These are phyloP conservation scores for Anabacerthia variegaticeps DNA, from an alignment of 2,797 vertebrate species.

Conservation along the genomic window DNA sequence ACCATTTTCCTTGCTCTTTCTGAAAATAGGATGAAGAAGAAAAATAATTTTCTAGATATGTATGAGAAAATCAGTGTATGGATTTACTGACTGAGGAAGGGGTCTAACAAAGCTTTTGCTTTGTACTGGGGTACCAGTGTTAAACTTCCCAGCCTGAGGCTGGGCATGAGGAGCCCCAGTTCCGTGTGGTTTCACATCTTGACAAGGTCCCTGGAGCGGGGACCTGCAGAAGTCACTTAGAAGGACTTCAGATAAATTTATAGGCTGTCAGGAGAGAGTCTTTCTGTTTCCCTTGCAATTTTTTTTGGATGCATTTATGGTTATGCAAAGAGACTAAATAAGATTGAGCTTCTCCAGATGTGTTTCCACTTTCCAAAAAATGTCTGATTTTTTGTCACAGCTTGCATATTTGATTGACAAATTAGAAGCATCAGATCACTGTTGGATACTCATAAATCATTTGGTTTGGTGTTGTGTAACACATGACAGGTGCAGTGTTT, in stretches of 20 bases:
- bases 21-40: background rate
- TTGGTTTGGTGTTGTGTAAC: background rate
- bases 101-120: background rate
- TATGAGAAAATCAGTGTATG: background rate
- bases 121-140: background rate
- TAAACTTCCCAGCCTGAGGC: background rate
- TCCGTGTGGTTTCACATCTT: background rate
- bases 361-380: background rate
- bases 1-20: background rate
- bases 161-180: background rate
- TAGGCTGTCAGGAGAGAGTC: background rate
- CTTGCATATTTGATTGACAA: background rate
- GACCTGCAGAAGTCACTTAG: background rate
- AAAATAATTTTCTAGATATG: background rate
- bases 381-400: background rate
- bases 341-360: background rate
- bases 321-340: background rate
- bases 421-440: background rate
- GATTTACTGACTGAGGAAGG: background rate
- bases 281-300: background rate
- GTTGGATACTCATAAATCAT: background rate
- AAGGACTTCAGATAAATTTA: background rate
- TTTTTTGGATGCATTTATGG: accelerated
- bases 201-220: background rate
- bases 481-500: background rate